Evolutionary conservation across 1,140 invertebrate genomes (phyloP), one percentile per base, ranked within the genome.

Genomic region (Caerostris darwini): DNA sequence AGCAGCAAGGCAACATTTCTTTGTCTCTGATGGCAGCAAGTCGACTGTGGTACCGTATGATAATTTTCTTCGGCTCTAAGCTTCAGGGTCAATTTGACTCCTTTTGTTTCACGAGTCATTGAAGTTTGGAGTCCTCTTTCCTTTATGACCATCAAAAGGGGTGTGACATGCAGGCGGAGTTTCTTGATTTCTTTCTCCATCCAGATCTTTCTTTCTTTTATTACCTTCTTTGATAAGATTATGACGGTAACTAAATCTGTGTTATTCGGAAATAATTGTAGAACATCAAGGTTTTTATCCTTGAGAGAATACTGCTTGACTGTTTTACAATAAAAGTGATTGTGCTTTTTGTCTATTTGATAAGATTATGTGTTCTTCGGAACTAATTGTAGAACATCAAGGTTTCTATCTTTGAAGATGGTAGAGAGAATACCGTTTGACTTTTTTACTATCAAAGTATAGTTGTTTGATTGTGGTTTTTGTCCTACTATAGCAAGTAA

Each of bases 31-130:
- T 50, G 19, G 71, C 34, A 77, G 34, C 34, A 34, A 34, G 71
- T 77, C 34, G 71, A 10, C 85, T 59, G 14, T 57, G 85, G 57
- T 58, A 61, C 61, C 85, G n/a, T 34, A 64, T 69, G 82, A 83
- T 83, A 83, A 83, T 83, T 83, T 83, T 10, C 54, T 7, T 54
- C 54, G 0, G 82, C 17, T 3, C 82, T 57, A 83, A 57, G 54
- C n/a, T 83, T 83, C 19, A 83, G 82, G 82, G 82, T 83, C 56
- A 83, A 83, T 83, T 83, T 83, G 82, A 57, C 82, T 58, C 82
- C 56, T 7, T 83, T 83, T 83, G n/a, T n/a, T 83, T 83, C 54
- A n/a, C 82, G 54, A 83, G 56, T 83, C 82, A 83, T 83, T 83
- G 82, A 83, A 83, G 82, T 83, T 57, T 57, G 34, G 57, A 83